Percentiles rank a stretch among this genome's conserved stretches.
These are phyloP conservation scores for Sinonovacula constricta DNA, from an alignment of 1,140 invertebrate genomes.

Conservation along the genomic window DNA sequence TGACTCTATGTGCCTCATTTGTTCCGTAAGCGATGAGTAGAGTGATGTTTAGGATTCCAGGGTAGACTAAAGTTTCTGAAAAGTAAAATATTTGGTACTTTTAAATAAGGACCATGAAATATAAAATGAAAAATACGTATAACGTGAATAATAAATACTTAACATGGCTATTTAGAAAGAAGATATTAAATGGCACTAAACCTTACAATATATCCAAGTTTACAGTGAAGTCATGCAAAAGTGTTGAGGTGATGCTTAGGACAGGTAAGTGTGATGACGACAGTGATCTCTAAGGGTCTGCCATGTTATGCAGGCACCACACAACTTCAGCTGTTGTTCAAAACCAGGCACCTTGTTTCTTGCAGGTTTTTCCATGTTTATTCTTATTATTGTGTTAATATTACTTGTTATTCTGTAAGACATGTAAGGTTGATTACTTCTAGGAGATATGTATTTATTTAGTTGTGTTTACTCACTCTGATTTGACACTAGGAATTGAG, in stretches of 20 bases:
- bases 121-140: not conserved
- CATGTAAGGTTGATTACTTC: not conserved
- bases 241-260: too few relatives aligned
- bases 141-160: not conserved
- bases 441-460: not conserved
- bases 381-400: not conserved
- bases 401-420: not conserved
- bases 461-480: conserved; percentile 40
- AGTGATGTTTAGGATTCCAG: conserved; percentile 41
- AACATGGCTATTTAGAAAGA: not conserved
- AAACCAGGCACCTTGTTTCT: not conserved
- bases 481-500: conserved; percentile 46
- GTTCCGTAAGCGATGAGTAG: not conserved
- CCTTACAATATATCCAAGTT: not conserved
- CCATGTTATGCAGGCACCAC: too few relatives aligned
- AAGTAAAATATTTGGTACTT: not conserved
- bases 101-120: not conserved
- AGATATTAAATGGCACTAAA: not conserved
- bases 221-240: too few relatives aligned
- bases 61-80: conserved; percentile 40
- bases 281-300: too few relatives aligned
- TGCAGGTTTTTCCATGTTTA: not conserved
- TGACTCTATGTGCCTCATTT: too few relatives aligned
- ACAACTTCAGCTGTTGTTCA: too few relatives aligned
- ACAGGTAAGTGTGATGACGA: too few relatives aligned